Percentiles rank a stretch among this genome's conserved stretches.
Conservation (phyloP, 2,888 invertebrate species). For the Chaetoderma sp. region DNA sequence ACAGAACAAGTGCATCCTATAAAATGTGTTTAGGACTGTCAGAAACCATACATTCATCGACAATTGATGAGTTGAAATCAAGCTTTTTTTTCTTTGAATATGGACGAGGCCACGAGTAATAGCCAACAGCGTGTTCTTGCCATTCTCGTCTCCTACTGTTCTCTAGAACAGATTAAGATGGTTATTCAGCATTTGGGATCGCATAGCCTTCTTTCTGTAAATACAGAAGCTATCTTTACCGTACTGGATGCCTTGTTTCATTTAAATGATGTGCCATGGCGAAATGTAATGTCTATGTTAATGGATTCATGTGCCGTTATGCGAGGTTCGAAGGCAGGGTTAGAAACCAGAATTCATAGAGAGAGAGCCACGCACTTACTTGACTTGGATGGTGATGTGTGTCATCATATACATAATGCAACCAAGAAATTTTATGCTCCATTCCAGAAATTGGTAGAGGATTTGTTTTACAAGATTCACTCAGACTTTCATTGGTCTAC, state of each 20-base stretch:
- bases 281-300: slow-evolving; percentile 39
- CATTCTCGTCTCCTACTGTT: slow-evolving; percentile 29
- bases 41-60: slow-evolving; percentile 6
- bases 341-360: slow-evolving; percentile 37
- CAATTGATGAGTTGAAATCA: slow-evolving; percentile 6
- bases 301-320: slow-evolving; percentile 46
- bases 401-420: slow-evolving; percentile 45
- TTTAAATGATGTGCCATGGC: too few species aligned
- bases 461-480: slow-evolving; percentile 32
- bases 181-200: slow-evolving; percentile 34
- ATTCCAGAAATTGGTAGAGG: slow-evolving; percentile 35
- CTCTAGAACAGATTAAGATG: slow-evolving; percentile 13
- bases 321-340: slow-evolving; percentile 38
- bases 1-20: slow-evolving; percentile 31
- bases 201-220: slow-evolving; percentile 7
- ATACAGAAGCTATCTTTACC: too few species aligned
- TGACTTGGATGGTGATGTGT: slow-evolving; percentile 46
- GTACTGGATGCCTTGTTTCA: too few species aligned
- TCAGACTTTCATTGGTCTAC: slow-evolving; percentile 42
- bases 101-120: slow-evolving; percentile 28
- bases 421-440: slow-evolving; percentile 39
- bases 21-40: slow-evolving; percentile 28
- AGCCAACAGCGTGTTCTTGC: slow-evolving; percentile 27
- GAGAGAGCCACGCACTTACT: slow-evolving; percentile 39
- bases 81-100: slow-evolving; percentile 31